Evolutionary conservation across 2,113 vertebrate species (phyloP).

Genomic region (Turnix velox): DNA sequence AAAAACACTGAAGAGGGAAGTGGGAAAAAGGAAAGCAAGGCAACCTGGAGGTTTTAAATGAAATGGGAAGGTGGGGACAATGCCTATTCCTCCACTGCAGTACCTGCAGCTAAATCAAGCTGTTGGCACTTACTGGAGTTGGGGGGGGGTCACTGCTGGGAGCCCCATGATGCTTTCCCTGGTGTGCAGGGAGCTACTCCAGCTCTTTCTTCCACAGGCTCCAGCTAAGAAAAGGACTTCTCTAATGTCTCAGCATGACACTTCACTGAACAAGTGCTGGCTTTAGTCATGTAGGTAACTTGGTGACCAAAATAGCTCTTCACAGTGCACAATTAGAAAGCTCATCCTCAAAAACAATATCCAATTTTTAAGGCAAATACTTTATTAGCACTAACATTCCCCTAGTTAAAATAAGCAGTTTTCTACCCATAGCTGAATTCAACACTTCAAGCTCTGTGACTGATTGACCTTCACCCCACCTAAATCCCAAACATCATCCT

Average conservation of each 20-base stretch:
- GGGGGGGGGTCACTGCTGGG: background rate
- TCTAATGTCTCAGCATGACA: background rate
- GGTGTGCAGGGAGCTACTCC: background rate
- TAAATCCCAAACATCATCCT: background rate
- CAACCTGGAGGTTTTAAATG: background rate
- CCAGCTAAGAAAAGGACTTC: background rate
- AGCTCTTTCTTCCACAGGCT: background rate
- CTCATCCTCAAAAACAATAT: background rate
- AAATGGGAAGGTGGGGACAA: background rate
- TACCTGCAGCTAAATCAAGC: background rate
- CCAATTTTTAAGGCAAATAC: background rate
- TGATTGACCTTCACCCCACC: background rate
- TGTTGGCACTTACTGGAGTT: background rate
- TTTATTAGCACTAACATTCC: background rate
- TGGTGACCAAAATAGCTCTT: background rate
- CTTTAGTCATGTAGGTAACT: accelerated
- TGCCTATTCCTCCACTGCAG: background rate
- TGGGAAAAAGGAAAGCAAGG: background rate
- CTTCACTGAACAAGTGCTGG: accelerated
- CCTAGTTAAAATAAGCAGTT: background rate
- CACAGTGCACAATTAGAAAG: background rate
- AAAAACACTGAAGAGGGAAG: background rate
- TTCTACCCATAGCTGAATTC: background rate
- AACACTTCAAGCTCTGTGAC: background rate
- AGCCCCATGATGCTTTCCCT: background rate